A percentile compares a stretch with the other conserved stretches of the same genome.
Conservation (phyloP, 2,888 invertebrate genomes). For the Callosobruchus maculatus region DNA sequence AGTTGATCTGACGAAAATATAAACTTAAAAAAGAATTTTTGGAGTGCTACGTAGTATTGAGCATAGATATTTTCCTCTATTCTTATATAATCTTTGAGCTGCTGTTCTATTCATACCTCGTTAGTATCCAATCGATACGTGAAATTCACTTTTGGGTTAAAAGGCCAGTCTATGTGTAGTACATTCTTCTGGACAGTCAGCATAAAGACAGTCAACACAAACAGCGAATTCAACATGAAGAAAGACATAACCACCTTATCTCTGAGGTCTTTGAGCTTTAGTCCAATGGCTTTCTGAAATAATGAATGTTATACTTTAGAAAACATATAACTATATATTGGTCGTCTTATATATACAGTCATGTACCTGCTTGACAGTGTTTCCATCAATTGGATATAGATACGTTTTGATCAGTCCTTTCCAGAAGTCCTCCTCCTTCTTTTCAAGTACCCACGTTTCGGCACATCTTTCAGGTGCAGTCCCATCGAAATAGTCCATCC, state of each 20-base stretch:
- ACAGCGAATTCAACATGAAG: conserved; percentile 73
- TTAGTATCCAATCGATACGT: conserved; percentile 37
- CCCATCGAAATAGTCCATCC: conserved; percentile 68
- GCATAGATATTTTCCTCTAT: no score
- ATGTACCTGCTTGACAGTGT: not conserved
- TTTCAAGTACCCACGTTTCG: conserved; percentile 61
- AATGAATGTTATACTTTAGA: conserved; percentile 4
- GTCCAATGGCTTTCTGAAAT: conserved; percentile 43
- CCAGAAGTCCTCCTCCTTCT: conserved; percentile 74
- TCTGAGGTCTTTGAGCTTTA: conserved; percentile 58
- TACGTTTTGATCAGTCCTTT: conserved; percentile 71
- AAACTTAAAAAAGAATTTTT: no score
- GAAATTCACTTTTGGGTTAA: conserved; percentile 53
- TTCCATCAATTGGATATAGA: conserved; percentile 66
- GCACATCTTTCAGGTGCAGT: no score
- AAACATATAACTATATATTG: no score
- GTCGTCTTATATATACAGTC: no score
- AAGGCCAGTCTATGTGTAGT: conserved; percentile 66
- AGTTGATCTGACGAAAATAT: no score
- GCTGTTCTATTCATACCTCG: conserved; percentile 28
- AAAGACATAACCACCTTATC: conserved; percentile 68
- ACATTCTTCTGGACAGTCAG: conserved; percentile 70
- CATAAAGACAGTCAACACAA: conserved; percentile 70
- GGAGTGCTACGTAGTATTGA: no score
- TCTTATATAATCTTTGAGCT: no score